A percentile compares a stretch with the other conserved stretches of the same genome.
phyloP scores from a whole-genome alignment of 1,140 invertebrate species.

The Drosophila tsacasi region DNA sequence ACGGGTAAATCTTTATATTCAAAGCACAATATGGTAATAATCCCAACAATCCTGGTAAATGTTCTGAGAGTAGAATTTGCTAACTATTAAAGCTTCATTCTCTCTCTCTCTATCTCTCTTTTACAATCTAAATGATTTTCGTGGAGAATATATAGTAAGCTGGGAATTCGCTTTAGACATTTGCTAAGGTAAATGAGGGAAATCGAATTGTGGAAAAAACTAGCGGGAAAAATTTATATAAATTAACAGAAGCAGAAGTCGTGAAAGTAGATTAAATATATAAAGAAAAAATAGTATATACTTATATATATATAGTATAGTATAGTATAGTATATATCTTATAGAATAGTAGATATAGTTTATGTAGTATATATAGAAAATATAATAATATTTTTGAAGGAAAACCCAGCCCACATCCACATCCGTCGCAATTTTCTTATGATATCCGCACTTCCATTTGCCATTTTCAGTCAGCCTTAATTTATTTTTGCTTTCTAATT shows the following conservation, averaged over 20 bases:
- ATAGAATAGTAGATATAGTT: no score
- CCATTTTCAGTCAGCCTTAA: constrained; percentile 7
- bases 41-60: neutral
- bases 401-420: constrained; percentile 6
- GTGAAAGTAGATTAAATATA: no score
- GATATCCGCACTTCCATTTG: constrained; percentile 36
- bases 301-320: no score
- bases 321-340: no score
- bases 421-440: constrained; percentile 12
- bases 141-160: neutral
- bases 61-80: neutral
- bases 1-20: neutral
- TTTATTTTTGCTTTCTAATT: constrained; percentile 21
- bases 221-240: constrained; percentile 1
- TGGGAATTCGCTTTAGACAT: constrained; percentile 9
- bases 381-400: no score
- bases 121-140: neutral
- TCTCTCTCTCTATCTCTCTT: neutral
- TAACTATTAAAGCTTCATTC: neutral
- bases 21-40: neutral
- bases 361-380: no score
- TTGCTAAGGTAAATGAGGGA: constrained; percentile 13
- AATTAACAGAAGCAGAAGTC: neutral
- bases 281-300: no score
- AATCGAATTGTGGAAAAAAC: constrained; percentile 16